Evolutionary conservation across 2,113 vertebrate species (phyloP).

Genomic region (Apistogramma diplotaenia): DNA sequence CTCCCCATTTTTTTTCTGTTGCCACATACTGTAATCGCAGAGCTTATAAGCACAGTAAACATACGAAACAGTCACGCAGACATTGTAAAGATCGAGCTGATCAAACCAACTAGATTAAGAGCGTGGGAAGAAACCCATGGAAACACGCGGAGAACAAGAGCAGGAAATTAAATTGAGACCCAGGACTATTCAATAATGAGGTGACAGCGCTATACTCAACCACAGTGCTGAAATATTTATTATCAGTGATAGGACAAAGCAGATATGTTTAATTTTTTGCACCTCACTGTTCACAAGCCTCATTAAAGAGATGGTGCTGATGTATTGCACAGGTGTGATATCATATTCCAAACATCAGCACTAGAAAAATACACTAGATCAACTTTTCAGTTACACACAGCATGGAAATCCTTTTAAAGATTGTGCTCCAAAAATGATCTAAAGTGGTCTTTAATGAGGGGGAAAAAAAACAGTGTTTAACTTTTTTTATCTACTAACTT

Average conservation of each 20-base stretch:
- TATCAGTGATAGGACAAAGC: neutral
- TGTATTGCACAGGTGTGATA: neutral
- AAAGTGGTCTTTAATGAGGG: neutral
- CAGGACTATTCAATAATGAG: neutral
- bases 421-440: neutral
- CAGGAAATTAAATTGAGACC: neutral
- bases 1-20: neutral
- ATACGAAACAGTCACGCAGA: neutral
- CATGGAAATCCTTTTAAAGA: neutral
- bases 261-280: neutral
- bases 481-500: neutral
- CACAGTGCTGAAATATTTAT: neutral
- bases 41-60: constrained; percentile 1
- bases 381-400: neutral
- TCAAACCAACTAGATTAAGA: neutral
- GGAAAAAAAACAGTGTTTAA: neutral
- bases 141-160: neutral
- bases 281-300: neutral
- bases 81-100: neutral
- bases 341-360: neutral
- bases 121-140: neutral
- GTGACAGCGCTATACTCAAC: neutral
- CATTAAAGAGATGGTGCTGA: neutral
- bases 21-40: neutral
- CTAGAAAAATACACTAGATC: neutral